Conservation (phyloP, 2,797 vertebrate species). For the Falco cherrug region DNA sequence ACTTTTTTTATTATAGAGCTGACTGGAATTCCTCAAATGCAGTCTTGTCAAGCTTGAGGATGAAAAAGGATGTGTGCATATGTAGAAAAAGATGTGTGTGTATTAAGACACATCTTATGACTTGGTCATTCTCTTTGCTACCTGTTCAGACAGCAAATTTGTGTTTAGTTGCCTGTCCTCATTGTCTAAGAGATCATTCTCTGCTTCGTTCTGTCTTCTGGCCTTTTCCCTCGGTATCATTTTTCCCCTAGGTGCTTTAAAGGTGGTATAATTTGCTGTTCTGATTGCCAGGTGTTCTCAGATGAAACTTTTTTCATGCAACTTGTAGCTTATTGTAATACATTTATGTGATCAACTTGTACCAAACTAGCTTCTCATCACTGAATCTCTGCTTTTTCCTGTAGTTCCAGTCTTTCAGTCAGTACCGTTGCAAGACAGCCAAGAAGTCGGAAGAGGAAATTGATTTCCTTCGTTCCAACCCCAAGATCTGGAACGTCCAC, state of each 20-base stretch:
- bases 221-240: neutral
- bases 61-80: neutral
- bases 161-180: neutral
- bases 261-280: neutral
- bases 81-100: neutral
- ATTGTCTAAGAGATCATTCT: neutral
- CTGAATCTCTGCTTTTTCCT: neutral
- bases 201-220: neutral
- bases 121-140: neutral
- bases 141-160: neutral
- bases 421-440: slow-evolving; percentile 98
- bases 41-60: neutral
- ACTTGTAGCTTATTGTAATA: neutral
- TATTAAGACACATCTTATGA: neutral
- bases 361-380: neutral
- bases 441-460: slow-evolving; percentile 98
- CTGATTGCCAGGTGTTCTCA: neutral
- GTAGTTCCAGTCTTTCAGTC: slow-evolving; percentile 98
- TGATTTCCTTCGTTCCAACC: slow-evolving; percentile 95
- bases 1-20: neutral
- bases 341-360: neutral
- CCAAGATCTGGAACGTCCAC: slow-evolving; percentile 99
- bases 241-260: neutral
- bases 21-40: neutral
- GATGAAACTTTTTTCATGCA: neutral